phyloP scores from a whole-genome alignment of 35 echinoderm and acorn worm genomes.

The Amphiura filiformis region DNA sequence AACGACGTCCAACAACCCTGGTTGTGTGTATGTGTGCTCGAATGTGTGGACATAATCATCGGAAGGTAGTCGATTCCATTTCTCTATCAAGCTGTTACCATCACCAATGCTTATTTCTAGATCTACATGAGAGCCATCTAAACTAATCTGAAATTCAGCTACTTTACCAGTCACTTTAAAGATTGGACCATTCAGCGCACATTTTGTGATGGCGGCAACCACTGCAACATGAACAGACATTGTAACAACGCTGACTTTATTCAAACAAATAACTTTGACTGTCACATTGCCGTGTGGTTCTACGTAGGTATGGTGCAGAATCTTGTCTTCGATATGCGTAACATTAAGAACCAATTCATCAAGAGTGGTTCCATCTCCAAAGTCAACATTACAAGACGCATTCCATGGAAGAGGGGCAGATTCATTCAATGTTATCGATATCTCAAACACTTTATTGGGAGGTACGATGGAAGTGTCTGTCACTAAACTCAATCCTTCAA shows the following conservation, averaged over 20 bases:
- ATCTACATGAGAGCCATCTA: background rate
- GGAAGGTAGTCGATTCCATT: background rate
- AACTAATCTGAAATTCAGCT: background rate
- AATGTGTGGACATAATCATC: background rate
- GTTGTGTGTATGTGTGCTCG: background rate
- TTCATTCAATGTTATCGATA: background rate
- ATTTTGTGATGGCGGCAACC: background rate
- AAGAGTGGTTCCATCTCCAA: background rate
- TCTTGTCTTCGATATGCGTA: background rate
- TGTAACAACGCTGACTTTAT: constrained; percentile 15
- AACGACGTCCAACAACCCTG: background rate
- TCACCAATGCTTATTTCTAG: constrained; percentile 9
- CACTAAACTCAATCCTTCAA: background rate
- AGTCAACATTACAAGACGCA: constrained; percentile 4
- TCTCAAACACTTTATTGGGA: background rate
- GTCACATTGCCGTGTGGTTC: background rate
- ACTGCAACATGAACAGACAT: constrained; percentile 4
- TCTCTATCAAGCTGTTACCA: background rate
- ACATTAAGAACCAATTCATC: background rate
- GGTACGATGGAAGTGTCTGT: background rate
- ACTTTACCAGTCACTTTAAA: background rate
- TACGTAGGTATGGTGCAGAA: background rate
- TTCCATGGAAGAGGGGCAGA: background rate
- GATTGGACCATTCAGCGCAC: background rate
- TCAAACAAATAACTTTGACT: constrained; percentile 14